These are phyloP conservation scores for Conus canariensis DNA, from an alignment of 2,888 invertebrate species.

Conservation along the genomic window DNA sequence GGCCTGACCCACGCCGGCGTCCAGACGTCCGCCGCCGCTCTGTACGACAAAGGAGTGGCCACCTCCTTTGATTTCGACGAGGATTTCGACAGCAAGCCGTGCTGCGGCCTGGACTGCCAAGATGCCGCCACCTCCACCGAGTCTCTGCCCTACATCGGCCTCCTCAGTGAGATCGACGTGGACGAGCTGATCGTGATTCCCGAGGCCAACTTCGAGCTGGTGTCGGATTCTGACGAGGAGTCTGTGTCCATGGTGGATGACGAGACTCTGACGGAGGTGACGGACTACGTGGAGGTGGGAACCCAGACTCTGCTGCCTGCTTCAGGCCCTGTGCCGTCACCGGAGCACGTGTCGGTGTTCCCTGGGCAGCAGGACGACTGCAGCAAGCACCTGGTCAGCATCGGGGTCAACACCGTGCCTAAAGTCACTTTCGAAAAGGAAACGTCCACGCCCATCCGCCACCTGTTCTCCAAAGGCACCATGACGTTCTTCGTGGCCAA, in stretches of 20 bases:
- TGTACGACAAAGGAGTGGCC: slow-evolving; percentile 64
- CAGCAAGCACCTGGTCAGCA: slow-evolving; percentile 54
- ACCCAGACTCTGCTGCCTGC: slow-evolving; percentile 57
- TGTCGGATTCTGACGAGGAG: slow-evolving; percentile 51
- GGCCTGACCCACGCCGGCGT: slow-evolving; percentile 53
- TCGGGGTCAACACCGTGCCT: slow-evolving; percentile 67
- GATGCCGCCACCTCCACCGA: slow-evolving; percentile 73
- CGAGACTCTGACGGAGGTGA: slow-evolving; percentile 59
- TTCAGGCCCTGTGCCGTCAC: too few species aligned
- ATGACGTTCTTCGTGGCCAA: slow-evolving; percentile 68
- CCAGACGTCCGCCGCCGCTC: slow-evolving; percentile 61
- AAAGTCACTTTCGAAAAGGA: slow-evolving; percentile 71
- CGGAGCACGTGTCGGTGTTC: neutral
- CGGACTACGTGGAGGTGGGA: slow-evolving; percentile 60
- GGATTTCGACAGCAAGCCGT: slow-evolving; percentile 15
- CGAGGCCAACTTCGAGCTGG: slow-evolving; percentile 60
- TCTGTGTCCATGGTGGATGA: slow-evolving; percentile 63
- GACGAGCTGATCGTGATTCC: slow-evolving; percentile 73
- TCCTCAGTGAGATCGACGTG: slow-evolving; percentile 68
- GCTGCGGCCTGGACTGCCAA: slow-evolving; percentile 45
- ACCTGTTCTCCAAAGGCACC: slow-evolving; percentile 66
- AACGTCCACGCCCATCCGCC: slow-evolving; percentile 66
- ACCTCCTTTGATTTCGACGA: slow-evolving; percentile 63
- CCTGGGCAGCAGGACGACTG: neutral
- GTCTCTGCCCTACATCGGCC: slow-evolving; percentile 71